Percentiles rank a stretch among this genome's conserved stretches.
These are phyloP conservation scores for Trichosurus vulpecula DNA, from an alignment of 2,797 vertebrate species.

Conservation along the genomic window DNA sequence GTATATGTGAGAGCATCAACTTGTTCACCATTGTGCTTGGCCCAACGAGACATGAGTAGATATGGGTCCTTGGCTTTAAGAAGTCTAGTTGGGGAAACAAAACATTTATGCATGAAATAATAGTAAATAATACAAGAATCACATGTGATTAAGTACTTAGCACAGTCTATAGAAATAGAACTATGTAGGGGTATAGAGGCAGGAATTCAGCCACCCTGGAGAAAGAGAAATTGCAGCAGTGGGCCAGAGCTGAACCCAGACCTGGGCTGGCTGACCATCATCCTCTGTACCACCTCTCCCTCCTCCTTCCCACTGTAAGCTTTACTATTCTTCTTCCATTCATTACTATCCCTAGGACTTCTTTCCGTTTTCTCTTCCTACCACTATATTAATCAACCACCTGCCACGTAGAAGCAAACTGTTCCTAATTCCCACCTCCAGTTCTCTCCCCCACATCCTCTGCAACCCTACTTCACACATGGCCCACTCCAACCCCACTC, in stretches of 20 bases:
- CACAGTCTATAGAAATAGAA: background rate
- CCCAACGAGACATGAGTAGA: background rate
- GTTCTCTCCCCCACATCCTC: background rate
- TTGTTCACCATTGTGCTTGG: background rate
- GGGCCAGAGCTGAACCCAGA: background rate
- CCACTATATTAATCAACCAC: background rate
- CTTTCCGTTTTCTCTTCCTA: background rate
- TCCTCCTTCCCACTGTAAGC: background rate
- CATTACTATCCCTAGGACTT: background rate
- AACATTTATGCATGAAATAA: background rate
- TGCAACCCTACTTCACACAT: background rate
- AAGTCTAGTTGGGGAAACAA: background rate
- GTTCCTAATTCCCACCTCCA: background rate
- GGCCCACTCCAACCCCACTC: background rate
- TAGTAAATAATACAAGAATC: background rate
- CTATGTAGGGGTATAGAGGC: background rate
- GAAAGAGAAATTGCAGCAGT: background rate
- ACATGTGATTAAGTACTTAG: background rate
- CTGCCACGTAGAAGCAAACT: background rate
- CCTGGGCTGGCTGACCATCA: background rate
- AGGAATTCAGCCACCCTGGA: background rate
- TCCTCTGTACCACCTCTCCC: background rate
- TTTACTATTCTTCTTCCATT: background rate
- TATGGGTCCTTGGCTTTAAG: background rate
- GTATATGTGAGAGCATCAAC: background rate